A percentile compares a stretch with the other conserved stretches of the same genome.
Conservation (phyloP, 2,113 vertebrate species). For the Melanotaenia duboulayi region DNA sequence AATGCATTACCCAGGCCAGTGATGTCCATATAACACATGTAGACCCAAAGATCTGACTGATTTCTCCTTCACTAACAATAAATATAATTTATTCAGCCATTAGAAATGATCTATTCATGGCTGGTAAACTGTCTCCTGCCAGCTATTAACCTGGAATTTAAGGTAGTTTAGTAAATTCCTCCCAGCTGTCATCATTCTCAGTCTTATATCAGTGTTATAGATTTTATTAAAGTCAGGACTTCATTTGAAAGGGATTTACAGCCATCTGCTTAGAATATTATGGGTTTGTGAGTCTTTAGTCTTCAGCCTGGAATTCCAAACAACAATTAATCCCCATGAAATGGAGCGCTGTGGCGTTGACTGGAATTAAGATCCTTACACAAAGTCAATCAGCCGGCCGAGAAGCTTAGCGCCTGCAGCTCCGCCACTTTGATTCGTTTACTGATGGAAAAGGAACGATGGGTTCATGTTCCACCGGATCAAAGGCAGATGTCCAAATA, state of each 20-base stretch:
- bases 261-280: conserved; percentile 63
- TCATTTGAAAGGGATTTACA: conserved; percentile 70
- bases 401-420: conserved; percentile 1
- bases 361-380: conserved; percentile 70
- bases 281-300: conserved; percentile 50
- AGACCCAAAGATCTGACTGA: conserved; percentile 25
- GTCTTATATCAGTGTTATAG: conserved; percentile 72
- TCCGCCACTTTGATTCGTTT: conserved; percentile 12
- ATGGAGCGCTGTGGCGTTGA: conserved; percentile 60
- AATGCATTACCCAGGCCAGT: conserved; percentile 44
- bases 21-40: conserved; percentile 44
- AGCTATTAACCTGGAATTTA: conserved; percentile 60
- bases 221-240: conserved; percentile 76
- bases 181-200: conserved; percentile 59
- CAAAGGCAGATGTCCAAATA: background rate
- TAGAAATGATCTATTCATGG: conserved; percentile 44
- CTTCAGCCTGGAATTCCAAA: conserved; percentile 67
- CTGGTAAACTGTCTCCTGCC: conserved; percentile 44
- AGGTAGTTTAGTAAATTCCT: conserved; percentile 67
- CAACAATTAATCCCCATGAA: conserved; percentile 70
- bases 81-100: conserved; percentile 47
- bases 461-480: conserved; percentile 22
- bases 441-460: conserved; percentile 37
- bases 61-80: conserved; percentile 29
- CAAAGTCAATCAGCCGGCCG: conserved; percentile 61